phyloP scores from a whole-genome alignment of 1,140 invertebrate genomes.

The Rhagoletis pomonella region DNA sequence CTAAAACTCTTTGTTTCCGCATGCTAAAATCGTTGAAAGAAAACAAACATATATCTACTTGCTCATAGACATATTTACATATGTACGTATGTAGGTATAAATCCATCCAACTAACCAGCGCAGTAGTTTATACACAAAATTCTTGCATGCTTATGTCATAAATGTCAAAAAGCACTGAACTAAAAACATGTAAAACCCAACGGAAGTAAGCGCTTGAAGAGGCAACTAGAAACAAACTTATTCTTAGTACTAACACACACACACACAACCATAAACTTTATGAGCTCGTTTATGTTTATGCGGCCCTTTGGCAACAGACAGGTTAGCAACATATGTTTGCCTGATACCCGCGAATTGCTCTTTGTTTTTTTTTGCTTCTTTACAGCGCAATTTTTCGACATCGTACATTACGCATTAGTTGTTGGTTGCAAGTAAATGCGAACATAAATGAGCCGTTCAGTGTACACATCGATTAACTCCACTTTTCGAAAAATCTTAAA shows the following conservation, averaged over 20 bases:
- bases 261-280: neutral
- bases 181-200: neutral
- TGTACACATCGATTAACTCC: too few relatives aligned
- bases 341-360: neutral
- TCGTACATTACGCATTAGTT: neutral
- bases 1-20: neutral
- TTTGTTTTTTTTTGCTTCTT: neutral
- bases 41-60: too few relatives aligned
- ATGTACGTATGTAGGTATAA: too few relatives aligned
- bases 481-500: too few relatives aligned
- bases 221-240: too few relatives aligned
- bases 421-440: neutral
- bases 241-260: neutral
- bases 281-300: slow-evolving; percentile 1
- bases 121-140: too few relatives aligned
- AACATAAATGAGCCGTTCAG: neutral
- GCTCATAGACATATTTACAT: too few relatives aligned
- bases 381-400: neutral
- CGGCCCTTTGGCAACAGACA: neutral
- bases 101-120: too few relatives aligned
- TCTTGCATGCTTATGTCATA: neutral
- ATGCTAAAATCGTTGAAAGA: neutral
- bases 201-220: neutral
- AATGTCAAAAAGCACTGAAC: neutral
- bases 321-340: slow-evolving; percentile 2